Evolutionary conservation across 2,113 vertebrate species (phyloP).

Genomic region (Ochotona princeps): DNA sequence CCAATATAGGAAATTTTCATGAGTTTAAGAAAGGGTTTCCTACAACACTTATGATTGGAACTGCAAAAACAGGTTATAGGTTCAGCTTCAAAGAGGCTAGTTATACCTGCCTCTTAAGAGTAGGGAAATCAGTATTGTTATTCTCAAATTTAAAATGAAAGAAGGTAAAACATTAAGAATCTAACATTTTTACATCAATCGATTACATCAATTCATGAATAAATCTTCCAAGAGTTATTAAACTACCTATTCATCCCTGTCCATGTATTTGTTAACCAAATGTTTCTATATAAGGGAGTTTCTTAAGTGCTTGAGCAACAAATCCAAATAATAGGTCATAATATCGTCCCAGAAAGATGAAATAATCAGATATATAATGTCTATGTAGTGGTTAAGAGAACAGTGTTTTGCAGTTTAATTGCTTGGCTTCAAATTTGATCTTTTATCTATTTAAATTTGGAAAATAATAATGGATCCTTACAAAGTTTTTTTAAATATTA

Average conservation of each 20-base stretch:
- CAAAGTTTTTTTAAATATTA: slow-evolving; percentile 12
- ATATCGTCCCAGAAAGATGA: not conserved
- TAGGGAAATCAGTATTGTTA: not conserved
- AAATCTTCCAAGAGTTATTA: slow-evolving; percentile 16
- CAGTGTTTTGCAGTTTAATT: not conserved
- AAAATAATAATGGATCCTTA: not conserved
- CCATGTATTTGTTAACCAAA: not conserved
- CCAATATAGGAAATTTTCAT: not conserved
- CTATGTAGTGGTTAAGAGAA: fast-evolving
- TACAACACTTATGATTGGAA: not conserved
- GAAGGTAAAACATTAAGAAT: not conserved
- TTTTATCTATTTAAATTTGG: not conserved
- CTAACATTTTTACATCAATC: not conserved
- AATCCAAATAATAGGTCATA: not conserved
- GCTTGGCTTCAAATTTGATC: not conserved
- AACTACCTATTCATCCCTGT: not conserved
- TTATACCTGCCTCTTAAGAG: not conserved
- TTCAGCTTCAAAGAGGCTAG: not conserved
- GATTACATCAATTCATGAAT: not conserved
- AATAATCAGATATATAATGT: not conserved
- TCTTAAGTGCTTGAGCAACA: not conserved
- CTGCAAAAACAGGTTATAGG: not conserved
- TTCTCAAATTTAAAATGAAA: slow-evolving; percentile 10
- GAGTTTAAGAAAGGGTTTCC: not conserved
- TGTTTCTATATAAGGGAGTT: not conserved